phyloP scores from a whole-genome alignment of 2,888 invertebrate genomes.

The Electrophaes corylata region DNA sequence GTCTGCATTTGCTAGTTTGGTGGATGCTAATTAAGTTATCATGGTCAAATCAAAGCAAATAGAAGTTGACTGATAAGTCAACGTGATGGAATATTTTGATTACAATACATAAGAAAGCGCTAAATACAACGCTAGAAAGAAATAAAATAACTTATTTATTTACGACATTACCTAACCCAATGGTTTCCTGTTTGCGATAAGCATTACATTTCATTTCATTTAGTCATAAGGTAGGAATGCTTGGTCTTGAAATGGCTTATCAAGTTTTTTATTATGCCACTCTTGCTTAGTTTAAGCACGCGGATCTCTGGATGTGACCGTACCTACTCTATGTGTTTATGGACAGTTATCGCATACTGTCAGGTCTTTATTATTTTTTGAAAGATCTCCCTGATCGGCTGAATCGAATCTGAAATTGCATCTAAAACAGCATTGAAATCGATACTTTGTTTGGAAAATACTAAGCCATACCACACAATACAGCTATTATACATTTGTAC shows the following conservation, averaged over 20 bases:
- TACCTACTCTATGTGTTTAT: slow-evolving; percentile 7
- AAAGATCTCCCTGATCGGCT: too few relatives aligned
- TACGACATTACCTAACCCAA: background rate
- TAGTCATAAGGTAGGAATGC: background rate
- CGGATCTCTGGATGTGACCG: slow-evolving; percentile 13
- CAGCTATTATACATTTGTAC: too few relatives aligned
- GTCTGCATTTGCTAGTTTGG: slow-evolving; percentile 5
- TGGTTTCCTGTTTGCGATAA: background rate
- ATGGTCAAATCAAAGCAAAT: too few relatives aligned
- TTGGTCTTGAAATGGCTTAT: slow-evolving; percentile 10
- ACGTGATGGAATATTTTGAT: too few relatives aligned
- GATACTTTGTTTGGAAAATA: background rate
- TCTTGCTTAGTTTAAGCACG: background rate
- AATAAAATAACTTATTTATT: background rate
- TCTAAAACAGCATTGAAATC: background rate
- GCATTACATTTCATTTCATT: slow-evolving; percentile 3
- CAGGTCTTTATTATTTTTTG: too few relatives aligned
- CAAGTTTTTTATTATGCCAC: slow-evolving; percentile 5
- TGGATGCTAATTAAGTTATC: background rate
- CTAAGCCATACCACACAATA: background rate
- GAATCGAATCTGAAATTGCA: background rate
- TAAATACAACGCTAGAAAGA: too few relatives aligned
- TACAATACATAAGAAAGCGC: too few relatives aligned
- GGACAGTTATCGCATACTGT: background rate
- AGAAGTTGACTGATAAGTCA: too few relatives aligned